A percentile compares a stretch with the other conserved stretches of the same genome.
Conservation (phyloP, 2,888 invertebrate genomes). For the Serripes groenlandicus region DNA sequence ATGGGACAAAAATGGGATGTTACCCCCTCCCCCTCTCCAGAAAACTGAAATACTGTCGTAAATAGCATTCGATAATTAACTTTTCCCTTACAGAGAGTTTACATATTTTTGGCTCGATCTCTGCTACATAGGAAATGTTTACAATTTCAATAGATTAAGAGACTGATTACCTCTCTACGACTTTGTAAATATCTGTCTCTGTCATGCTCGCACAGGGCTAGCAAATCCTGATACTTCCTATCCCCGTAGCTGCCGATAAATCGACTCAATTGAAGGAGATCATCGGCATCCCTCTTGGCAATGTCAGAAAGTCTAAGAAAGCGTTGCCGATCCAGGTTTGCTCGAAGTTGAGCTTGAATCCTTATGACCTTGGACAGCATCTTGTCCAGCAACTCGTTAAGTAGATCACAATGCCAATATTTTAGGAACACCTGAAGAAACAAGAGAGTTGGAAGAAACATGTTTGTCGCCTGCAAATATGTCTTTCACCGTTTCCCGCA, state of each 20-base stretch:
- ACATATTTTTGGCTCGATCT: too few species aligned
- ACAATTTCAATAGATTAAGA: too few species aligned
- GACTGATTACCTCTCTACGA: background rate
- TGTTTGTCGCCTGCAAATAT: too few species aligned
- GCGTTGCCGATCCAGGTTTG: slow-evolving; percentile 67
- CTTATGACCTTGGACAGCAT: slow-evolving; percentile 63
- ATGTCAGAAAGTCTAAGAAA: slow-evolving; percentile 39
- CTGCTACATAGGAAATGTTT: too few species aligned
- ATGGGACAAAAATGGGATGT: too few species aligned
- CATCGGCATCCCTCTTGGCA: slow-evolving; percentile 44
- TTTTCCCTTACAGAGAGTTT: too few species aligned
- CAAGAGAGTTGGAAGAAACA: too few species aligned
- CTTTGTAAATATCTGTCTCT: slow-evolving; percentile 4
- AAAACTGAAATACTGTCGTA: too few species aligned
- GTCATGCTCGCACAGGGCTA: slow-evolving; percentile 62
- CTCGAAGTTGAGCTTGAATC: slow-evolving; percentile 75
- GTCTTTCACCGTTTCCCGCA: too few species aligned
- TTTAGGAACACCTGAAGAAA: slow-evolving; percentile 81
- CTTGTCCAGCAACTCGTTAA: slow-evolving; percentile 73
- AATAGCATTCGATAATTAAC: too few species aligned
- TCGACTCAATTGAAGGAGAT: slow-evolving; percentile 47
- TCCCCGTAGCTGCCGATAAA: slow-evolving; percentile 47
- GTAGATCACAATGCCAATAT: slow-evolving; percentile 81
- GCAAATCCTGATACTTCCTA: slow-evolving; percentile 47
- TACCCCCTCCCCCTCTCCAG: too few species aligned